Percentiles rank a stretch among this genome's conserved stretches.
phyloP scores from a whole-genome alignment of 2,888 invertebrate species.

The Tetragnatha montana region DNA sequence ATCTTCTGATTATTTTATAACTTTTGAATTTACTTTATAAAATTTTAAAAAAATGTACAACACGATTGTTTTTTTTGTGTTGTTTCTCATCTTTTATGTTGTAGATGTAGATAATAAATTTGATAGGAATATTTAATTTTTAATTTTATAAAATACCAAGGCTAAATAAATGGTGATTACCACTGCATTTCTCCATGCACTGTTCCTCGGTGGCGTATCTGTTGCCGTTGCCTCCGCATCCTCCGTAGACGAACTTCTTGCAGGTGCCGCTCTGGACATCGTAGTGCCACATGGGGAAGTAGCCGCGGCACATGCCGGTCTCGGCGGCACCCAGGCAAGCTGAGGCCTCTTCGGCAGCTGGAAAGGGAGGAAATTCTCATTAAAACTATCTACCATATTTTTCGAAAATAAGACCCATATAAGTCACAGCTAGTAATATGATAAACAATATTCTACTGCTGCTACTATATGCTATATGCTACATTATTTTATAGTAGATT shows the following conservation, averaged over 20 bases:
- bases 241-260: conserved; percentile 45
- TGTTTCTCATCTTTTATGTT: not conserved
- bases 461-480: no score
- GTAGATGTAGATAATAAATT: not conserved
- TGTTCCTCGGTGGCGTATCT: conserved; percentile 22
- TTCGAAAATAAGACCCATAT: no score
- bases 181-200: not conserved
- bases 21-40: not conserved
- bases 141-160: no score
- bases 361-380: not conserved
- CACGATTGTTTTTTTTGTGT: not conserved
- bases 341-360: not conserved
- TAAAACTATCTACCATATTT: no score
- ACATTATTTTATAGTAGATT: no score
- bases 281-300: conserved; percentile 30
- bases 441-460: no score
- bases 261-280: conserved; percentile 8
- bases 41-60: not conserved
- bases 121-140: not conserved
- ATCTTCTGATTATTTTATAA: not conserved
- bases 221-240: conserved; percentile 32
- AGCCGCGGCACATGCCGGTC: conserved; percentile 30
- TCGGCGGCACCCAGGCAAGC: conserved; percentile 15
- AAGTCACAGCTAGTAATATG: no score
- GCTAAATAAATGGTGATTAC: not conserved